These are phyloP conservation scores for Falcunculus frontatus DNA, from an alignment of 2,113 vertebrate genomes.

Conservation along the genomic window DNA sequence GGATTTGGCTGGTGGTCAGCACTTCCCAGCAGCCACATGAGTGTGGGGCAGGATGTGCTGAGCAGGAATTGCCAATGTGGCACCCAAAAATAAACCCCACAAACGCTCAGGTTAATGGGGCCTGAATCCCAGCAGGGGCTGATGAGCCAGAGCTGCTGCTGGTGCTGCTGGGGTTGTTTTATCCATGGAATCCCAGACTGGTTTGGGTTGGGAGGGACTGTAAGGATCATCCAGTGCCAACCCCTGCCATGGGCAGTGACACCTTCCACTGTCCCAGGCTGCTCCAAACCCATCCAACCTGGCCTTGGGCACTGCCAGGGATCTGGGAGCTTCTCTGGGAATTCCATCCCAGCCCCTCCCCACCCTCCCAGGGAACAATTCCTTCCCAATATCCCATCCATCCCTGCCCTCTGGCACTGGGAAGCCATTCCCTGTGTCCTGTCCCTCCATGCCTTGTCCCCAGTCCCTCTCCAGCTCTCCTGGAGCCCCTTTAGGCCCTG, in stretches of 20 bases:
- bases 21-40: background rate
- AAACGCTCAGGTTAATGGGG: rapidly evolving
- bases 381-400: background rate
- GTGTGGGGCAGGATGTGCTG: background rate
- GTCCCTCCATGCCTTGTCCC: background rate
- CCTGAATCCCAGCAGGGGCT: background rate
- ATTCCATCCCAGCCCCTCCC: rapidly evolving
- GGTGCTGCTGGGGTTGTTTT: background rate
- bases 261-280: background rate
- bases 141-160: background rate
- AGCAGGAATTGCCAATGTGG: background rate
- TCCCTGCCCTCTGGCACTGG: background rate
- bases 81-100: background rate
- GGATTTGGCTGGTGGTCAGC: background rate
- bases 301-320: background rate
- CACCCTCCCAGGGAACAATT: background rate
- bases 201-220: background rate
- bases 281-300: background rate
- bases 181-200: background rate
- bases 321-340: background rate
- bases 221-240: background rate
- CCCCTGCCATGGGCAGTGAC: background rate
- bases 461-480: background rate
- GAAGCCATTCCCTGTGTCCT: background rate
- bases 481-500: background rate